phyloP scores from a whole-genome alignment of 92 coral and sea anemone species.

The Phymanthus crucifer region DNA sequence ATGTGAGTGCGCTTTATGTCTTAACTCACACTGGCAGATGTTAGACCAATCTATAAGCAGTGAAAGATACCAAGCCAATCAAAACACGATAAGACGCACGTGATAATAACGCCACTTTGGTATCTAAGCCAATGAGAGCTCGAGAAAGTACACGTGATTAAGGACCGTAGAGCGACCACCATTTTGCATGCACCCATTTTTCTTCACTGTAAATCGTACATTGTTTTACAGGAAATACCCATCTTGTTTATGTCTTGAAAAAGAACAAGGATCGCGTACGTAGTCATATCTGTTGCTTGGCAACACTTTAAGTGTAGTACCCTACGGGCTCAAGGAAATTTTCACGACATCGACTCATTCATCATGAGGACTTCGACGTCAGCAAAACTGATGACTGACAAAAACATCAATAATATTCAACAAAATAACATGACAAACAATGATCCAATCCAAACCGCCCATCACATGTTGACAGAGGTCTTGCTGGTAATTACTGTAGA shows the following conservation, averaged over 20 bases:
- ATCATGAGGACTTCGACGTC: not conserved
- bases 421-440: not conserved
- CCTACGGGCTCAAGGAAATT: not conserved
- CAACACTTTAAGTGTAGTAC: not conserved
- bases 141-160: too few species aligned
- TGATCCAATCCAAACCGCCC: too few species aligned
- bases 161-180: too few species aligned
- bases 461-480: too few species aligned
- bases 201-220: not conserved
- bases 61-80: too few species aligned
- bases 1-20: not conserved
- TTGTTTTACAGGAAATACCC: not conserved
- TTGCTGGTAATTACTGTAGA: too few species aligned
- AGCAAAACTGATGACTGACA: not conserved
- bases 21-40: not conserved
- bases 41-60: too few species aligned
- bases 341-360: not conserved
- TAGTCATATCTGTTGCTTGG: not conserved
- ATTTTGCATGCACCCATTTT: not conserved
- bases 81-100: too few species aligned
- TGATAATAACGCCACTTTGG: too few species aligned
- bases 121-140: too few species aligned
- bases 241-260: not conserved
- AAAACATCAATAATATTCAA: not conserved
- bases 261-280: not conserved